Conservation (phyloP, 2,113 vertebrate species). For the Pseudopodoces humilis region DNA sequence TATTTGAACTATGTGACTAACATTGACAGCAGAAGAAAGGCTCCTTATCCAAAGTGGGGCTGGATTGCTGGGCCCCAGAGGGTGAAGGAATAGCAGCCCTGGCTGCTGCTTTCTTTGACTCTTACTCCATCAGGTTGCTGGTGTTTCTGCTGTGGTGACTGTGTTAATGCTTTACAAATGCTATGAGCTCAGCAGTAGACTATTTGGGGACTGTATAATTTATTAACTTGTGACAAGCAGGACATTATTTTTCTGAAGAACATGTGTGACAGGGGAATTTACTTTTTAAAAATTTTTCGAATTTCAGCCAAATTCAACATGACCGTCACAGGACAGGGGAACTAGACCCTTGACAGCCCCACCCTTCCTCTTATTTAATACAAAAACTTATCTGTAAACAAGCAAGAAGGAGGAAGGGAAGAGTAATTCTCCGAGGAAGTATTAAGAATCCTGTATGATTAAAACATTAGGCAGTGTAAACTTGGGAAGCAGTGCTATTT, state of each 20-base stretch:
- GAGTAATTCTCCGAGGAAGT: not conserved
- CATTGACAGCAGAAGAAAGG: not conserved
- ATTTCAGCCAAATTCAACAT: not conserved
- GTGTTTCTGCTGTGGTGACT: not conserved
- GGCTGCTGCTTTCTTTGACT: not conserved
- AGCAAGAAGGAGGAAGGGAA: not conserved
- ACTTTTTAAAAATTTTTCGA: not conserved
- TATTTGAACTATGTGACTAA: not conserved
- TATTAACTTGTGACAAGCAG: not conserved
- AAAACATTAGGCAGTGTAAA: not conserved
- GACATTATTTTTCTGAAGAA: not conserved
- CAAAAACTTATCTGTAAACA: not conserved
- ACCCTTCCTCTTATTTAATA: slow-evolving; percentile 14
- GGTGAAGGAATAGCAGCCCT: not conserved
- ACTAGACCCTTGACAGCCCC: not conserved
- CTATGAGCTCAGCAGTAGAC: not conserved
- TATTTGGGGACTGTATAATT: not conserved
- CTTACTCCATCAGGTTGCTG: not conserved
- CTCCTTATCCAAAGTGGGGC: not conserved
- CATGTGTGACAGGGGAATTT: not conserved
- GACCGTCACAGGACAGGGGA: not conserved
- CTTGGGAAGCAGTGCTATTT: not conserved
- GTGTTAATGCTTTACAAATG: slow-evolving; percentile 15
- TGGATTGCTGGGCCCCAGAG: not conserved
- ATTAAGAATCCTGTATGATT: not conserved